A percentile compares a stretch with the other conserved stretches of the same genome.
Conservation (phyloP, 1,140 invertebrate genomes). For the Sitobion miscanthi region DNA sequence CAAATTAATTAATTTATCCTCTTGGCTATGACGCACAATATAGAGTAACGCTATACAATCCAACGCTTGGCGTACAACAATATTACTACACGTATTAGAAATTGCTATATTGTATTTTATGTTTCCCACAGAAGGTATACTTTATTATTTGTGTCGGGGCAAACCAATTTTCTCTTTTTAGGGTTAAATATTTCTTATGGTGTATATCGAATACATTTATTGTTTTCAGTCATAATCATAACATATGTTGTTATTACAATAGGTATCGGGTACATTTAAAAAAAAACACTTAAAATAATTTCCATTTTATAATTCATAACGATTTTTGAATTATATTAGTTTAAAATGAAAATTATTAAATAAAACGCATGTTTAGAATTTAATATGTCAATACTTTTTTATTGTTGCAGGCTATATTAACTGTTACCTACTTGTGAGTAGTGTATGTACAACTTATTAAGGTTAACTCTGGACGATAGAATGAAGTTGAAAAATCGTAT, state of each 20-base stretch:
- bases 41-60: neutral
- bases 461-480: neutral
- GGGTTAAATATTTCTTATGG: neutral
- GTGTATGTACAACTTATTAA: neutral
- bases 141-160: neutral
- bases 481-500: neutral
- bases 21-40: neutral
- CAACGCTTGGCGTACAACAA: neutral
- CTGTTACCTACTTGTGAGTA: neutral
- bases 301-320: neutral
- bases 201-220: neutral
- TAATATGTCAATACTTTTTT: neutral
- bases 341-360: neutral
- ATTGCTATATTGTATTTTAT: neutral
- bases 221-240: slow-evolving; percentile 17
- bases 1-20: slow-evolving; percentile 3
- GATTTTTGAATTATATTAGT: neutral
- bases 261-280: neutral
- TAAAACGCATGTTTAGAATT: neutral
- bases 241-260: neutral
- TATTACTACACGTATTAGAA: neutral
- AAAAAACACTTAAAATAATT: neutral
- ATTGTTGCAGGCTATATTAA: neutral
- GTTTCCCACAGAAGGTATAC: neutral
- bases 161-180: neutral